Evolutionary conservation across 2,113 vertebrate genomes (phyloP).

Genomic region (Pedionomus torquatus): DNA sequence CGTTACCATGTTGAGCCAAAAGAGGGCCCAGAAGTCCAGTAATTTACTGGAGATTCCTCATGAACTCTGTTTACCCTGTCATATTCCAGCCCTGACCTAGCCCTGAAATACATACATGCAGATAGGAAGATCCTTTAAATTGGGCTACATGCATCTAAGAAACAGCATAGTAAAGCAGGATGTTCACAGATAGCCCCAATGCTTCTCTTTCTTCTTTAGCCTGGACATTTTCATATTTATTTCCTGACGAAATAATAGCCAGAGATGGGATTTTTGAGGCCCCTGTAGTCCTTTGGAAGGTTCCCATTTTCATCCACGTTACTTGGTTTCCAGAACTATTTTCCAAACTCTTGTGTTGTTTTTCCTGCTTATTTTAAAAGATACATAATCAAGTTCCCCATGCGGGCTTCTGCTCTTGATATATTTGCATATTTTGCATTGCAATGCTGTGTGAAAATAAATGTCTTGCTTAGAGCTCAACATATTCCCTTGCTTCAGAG

Average conservation of each 20-base stretch:
- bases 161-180: background rate
- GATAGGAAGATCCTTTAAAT: background rate
- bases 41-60: background rate
- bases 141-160: background rate
- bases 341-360: background rate
- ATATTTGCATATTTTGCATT: background rate
- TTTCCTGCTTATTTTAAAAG: background rate
- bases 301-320: background rate
- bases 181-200: background rate
- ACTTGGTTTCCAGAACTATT: background rate
- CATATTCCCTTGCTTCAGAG: background rate
- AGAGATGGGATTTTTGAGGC: background rate
- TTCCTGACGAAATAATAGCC: background rate
- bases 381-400: background rate
- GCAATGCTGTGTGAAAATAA: background rate
- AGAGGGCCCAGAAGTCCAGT: conserved; percentile 32
- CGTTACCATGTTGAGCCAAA: background rate
- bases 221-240: background rate
- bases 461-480: background rate
- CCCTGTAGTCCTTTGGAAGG: background rate
- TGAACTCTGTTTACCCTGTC: background rate
- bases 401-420: background rate
- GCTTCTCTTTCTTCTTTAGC: background rate
- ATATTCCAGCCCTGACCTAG: background rate
- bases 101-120: background rate